Percentiles rank a stretch among this genome's conserved stretches.
phyloP scores from a whole-genome alignment of 2,888 invertebrate species.

The Dyspetes luteomarginatus region DNA sequence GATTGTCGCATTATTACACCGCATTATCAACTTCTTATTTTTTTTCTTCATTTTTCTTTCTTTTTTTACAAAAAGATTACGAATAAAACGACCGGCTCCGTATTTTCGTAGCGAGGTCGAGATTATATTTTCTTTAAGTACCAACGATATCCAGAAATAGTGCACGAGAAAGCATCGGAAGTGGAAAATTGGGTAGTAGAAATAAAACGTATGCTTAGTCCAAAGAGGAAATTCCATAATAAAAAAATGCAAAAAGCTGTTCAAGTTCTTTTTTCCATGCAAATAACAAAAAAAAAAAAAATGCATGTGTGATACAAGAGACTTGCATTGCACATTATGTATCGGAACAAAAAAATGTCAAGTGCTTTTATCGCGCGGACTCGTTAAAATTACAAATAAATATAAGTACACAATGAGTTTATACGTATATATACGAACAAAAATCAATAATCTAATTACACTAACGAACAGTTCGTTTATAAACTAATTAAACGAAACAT shows the following conservation, averaged over 20 bases:
- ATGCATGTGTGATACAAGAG: constrained; percentile 45
- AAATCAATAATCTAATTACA: constrained; percentile 68
- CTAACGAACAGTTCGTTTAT: constrained; percentile 72
- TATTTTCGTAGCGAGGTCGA: constrained; percentile 54
- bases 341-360: constrained; percentile 32
- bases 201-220: constrained; percentile 27
- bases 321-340: constrained; percentile 28
- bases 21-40: constrained; percentile 55
- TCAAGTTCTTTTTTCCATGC: constrained; percentile 5
- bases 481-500: constrained; percentile 83
- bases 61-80: constrained; percentile 64
- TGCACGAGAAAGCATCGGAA: constrained; percentile 35
- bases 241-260: constrained; percentile 33
- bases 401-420: constrained; percentile 67
- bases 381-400: constrained; percentile 66
- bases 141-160: constrained; percentile 37
- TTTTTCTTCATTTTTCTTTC: constrained; percentile 48
- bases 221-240: not conserved
- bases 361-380: constrained; percentile 51
- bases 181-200: constrained; percentile 25
- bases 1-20: constrained; percentile 69
- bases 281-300: constrained; percentile 27
- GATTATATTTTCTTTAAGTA: constrained; percentile 45
- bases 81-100: constrained; percentile 67
- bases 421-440: constrained; percentile 64